Evolutionary conservation across 2,113 vertebrate genomes (phyloP), one percentile per base, ranked within the genome.

Genomic region (Petrocephalus zakoni): DNA sequence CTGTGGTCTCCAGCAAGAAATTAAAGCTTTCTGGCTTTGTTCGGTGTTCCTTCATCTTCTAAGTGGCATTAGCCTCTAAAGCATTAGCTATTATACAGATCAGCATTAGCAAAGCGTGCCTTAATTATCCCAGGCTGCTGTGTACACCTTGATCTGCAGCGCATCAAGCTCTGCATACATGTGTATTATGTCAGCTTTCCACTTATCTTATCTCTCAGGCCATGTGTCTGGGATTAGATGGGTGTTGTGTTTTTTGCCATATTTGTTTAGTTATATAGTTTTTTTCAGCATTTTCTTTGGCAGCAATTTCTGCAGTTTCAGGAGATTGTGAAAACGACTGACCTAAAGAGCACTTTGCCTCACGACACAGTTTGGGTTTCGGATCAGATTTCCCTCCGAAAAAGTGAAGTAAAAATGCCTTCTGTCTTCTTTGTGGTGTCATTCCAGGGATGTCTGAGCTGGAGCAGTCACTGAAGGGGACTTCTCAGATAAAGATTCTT

Each of bases 401-500:
- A 64, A 25, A 34, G n/a, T 52, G 22, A 53, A 47, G 61, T 61
- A 49, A 84, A n/a, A 49, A 84, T 22, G 81, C 2, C 4, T 51
- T n/a, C 47, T 15, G 17, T 82, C 47, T 46, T 25, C 56, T 81
- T 90, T 52, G 52, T 91, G 89, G 68, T 87, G 89, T 17, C 22
- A 88, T 88, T 90, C 13, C 88, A 99, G 98, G 98, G 91, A 98
- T 99, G 96, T 99, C 98, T 88, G 98, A 99, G 94, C 98, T 98
- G 0, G 98, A 99, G 92, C 98, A 99, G 93, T 96, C 97, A 90
- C 95, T 99, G 91, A 99, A 99, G 95, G 98, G 98, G 89, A 99
- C 98, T 4, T 99, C 98, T 87, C 98, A 99, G 95, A 99, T 99
- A 94, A 99, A 99, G 95, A 95, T 97, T 91, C 96, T 99, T 49